Conservation (phyloP, 2,797 vertebrate species). For the Tinamus major region DNA sequence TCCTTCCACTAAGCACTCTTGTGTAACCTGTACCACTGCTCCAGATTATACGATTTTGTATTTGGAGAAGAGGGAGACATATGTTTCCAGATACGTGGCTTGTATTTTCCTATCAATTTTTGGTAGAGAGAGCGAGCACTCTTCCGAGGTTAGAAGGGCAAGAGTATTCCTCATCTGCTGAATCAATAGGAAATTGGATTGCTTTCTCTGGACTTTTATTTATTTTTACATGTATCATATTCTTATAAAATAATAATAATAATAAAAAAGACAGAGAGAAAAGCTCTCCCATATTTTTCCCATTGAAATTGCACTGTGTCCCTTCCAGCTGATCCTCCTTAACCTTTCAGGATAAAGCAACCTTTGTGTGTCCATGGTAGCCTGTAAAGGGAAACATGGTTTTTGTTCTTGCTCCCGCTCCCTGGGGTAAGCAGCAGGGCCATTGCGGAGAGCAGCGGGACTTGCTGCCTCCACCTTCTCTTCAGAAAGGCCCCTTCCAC, state of each 20-base stretch:
- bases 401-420: neutral
- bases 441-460: fast-evolving
- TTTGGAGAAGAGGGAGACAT: neutral
- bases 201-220: neutral
- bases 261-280: neutral
- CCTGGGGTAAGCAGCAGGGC: neutral
- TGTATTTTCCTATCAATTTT: neutral
- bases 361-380: neutral
- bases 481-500: fast-evolving
- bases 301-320: neutral
- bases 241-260: neutral
- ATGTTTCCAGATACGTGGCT: fast-evolving
- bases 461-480: neutral
- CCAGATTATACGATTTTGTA: neutral
- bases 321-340: neutral
- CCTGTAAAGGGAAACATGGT: neutral
- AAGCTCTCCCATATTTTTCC: neutral
- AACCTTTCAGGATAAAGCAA: neutral
- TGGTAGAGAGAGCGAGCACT: neutral
- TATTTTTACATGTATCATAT: neutral
- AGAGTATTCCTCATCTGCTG: neutral
- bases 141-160: neutral
- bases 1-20: neutral
- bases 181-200: neutral
- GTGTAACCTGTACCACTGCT: neutral